phyloP scores from a whole-genome alignment of 2,888 invertebrate genomes.

The Synanthedon tipuliformis region DNA sequence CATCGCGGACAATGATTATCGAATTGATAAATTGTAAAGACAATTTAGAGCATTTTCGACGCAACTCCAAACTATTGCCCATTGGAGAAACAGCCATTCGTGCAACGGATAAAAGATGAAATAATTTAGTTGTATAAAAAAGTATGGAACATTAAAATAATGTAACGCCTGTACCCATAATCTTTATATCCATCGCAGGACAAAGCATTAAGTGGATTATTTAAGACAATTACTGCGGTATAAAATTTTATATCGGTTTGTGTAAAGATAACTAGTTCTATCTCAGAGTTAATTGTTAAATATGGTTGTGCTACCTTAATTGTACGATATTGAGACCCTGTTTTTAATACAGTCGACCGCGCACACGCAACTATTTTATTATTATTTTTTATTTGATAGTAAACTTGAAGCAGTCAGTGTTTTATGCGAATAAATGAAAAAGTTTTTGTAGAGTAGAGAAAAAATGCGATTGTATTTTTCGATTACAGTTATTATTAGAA shows the following conservation, averaged over 20 bases:
- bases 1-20: constrained; percentile 14
- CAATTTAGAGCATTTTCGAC: neutral
- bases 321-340: neutral
- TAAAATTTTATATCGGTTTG: neutral
- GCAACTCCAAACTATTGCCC: too few relatives aligned
- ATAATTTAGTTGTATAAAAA: constrained; percentile 2
- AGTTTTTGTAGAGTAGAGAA: too few relatives aligned
- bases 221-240: neutral
- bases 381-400: too few relatives aligned
- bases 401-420: too few relatives aligned
- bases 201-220: neutral
- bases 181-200: neutral
- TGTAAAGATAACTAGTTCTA: neutral
- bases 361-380: too few relatives aligned
- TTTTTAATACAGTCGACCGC: too few relatives aligned
- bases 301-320: neutral
- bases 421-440: too few relatives aligned
- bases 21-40: constrained; percentile 3
- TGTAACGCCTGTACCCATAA: neutral
- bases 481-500: too few relatives aligned
- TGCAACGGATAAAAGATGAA: neutral
- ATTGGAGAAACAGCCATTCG: too few relatives aligned
- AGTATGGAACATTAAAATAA: neutral
- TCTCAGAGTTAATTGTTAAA: neutral
- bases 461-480: too few relatives aligned